These are phyloP conservation scores for Nasonia longicornis DNA, from an alignment of 1,140 invertebrate species.

Conservation along the genomic window DNA sequence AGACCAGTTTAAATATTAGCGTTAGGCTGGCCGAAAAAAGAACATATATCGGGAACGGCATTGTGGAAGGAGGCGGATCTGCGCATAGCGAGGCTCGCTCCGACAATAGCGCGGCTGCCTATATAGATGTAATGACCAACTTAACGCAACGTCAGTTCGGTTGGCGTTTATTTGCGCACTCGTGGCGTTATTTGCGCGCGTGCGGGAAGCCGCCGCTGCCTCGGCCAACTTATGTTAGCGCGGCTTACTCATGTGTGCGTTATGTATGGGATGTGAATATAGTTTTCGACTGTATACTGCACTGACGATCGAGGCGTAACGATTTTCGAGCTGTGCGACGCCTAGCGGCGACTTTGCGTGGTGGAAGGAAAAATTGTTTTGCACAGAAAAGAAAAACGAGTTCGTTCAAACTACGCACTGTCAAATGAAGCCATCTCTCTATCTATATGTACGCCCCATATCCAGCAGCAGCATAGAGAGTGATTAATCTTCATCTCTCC, in stretches of 20 bases:
- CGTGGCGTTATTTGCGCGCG: background rate
- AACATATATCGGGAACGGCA: background rate
- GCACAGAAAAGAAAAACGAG: too few relatives aligned
- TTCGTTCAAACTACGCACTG: too few relatives aligned
- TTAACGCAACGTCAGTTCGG: background rate
- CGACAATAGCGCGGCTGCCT: background rate
- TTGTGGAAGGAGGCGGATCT: background rate
- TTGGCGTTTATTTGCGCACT: conserved; percentile 8
- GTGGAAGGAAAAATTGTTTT: too few relatives aligned
- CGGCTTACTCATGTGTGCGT: too few relatives aligned
- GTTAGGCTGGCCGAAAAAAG: background rate
- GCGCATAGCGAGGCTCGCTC: background rate
- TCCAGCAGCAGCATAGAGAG: too few relatives aligned
- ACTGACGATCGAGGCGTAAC: too few relatives aligned
- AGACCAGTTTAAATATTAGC: conserved; percentile 31
- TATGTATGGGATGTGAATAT: too few relatives aligned
- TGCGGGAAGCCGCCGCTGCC: background rate
- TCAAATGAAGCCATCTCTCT: too few relatives aligned
- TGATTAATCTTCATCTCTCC: background rate
- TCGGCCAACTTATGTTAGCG: background rate
- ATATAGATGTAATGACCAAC: conserved; percentile 1
- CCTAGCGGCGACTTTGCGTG: too few relatives aligned
- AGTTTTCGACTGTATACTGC: too few relatives aligned
- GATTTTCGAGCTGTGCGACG: too few relatives aligned
- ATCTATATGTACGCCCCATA: background rate